Evolutionary conservation across 2,113 vertebrate genomes (phyloP).

Genomic region (Sitta europaea): DNA sequence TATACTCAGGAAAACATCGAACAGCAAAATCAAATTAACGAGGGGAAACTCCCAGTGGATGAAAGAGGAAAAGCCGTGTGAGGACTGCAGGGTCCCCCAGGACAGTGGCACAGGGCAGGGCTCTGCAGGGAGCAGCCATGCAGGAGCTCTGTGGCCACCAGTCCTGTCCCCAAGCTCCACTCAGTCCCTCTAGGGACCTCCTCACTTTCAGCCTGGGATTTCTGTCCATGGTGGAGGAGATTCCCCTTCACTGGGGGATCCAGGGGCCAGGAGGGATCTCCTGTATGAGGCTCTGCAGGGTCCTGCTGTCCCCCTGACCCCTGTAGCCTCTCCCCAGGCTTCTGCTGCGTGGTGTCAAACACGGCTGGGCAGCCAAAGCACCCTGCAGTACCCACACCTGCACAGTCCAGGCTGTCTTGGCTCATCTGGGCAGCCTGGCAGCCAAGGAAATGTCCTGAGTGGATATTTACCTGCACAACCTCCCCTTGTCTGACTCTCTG

Average conservation of each 20-base stretch:
- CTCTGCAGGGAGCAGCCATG: neutral
- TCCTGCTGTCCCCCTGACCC: neutral
- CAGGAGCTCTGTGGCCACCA: neutral
- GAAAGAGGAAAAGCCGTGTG: neutral
- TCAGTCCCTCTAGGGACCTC: neutral
- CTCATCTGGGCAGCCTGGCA: neutral
- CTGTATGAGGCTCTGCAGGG: neutral
- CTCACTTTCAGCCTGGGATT: fast-evolving
- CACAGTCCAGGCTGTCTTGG: fast-evolving
- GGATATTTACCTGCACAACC: neutral
- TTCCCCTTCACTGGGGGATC: neutral
- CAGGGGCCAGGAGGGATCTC: neutral
- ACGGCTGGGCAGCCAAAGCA: neutral
- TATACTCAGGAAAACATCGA: neutral
- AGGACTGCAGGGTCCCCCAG: neutral
- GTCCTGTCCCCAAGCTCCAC: neutral
- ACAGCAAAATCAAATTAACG: neutral
- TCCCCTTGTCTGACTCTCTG: neutral
- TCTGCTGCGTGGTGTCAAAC: neutral
- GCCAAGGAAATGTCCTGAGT: neutral
- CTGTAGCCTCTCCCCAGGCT: neutral
- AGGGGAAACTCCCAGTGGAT: neutral
- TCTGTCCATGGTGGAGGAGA: neutral
- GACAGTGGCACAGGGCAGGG: neutral
- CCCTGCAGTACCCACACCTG: neutral